phyloP scores from a whole-genome alignment of 2,113 vertebrate genomes.

The Ellobius talpinus region DNA sequence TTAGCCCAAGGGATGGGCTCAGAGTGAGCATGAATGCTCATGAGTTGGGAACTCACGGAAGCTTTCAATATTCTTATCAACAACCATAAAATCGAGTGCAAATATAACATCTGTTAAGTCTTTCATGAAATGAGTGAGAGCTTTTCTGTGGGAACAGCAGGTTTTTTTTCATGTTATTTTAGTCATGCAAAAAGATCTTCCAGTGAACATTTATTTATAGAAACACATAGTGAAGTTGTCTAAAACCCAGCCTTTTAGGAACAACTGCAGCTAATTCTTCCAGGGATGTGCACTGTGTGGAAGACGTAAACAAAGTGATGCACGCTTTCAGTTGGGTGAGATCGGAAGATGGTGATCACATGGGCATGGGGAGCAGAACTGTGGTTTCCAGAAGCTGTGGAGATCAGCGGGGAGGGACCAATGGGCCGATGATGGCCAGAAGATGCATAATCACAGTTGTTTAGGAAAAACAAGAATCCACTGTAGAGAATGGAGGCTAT shows the following conservation, averaged over 20 bases:
- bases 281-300: background rate
- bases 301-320: background rate
- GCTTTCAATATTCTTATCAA: background rate
- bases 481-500: no score
- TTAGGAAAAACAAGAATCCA: background rate
- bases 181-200: background rate
- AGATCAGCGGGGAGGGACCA: background rate
- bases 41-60: background rate
- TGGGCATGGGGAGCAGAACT: background rate
- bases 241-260: background rate
- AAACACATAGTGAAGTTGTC: background rate
- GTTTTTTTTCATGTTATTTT: slow-evolving; percentile 7
- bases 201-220: background rate
- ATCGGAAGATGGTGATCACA: background rate
- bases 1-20: background rate
- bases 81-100: background rate
- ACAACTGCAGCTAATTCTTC: background rate
- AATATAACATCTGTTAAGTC: background rate
- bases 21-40: background rate
- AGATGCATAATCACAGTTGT: background rate
- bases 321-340: background rate
- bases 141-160: background rate
- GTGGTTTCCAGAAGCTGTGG: background rate
- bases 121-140: background rate
- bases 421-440: background rate